Base-by-base conservation (phyloP, 2,888 invertebrate genomes). In the Noctua fimbriata region DNA sequence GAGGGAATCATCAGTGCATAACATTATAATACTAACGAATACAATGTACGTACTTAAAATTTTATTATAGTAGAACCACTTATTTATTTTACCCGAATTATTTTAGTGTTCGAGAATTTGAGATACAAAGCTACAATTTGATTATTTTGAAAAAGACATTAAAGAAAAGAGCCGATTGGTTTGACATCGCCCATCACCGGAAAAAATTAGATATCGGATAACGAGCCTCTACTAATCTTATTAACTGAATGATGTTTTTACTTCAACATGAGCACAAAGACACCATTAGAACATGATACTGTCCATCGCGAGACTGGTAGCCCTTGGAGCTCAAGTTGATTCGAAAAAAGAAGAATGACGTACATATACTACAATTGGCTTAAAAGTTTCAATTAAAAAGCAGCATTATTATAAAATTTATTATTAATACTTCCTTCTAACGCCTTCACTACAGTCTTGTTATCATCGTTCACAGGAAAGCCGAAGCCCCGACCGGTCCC, bases 381-480 rank as follows among this genome's bases (percentile, higher is more conserved):
- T 3, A 12, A 10, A 4, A 47, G 18, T 52, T 71, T 71, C 10
- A 36, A 18, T 47, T 14, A 14, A 47, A 47, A 44, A 44, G 44
- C 44, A 44, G 44, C 44, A 12, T 44, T 10, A 44, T 44, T 12
- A 44, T 44, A 44, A 44, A 44, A 44, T 44, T 12, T 44, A 44
- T 44, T 12, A 44, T 32, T 0, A 32, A n/a, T 18, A 47, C 16
- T 52, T 60, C 21, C 1, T 47, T 2, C 16, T 36, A 7, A 18
- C 21, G 5, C 10, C 1, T 60, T 60, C 28, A 47, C 21, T 28
- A 63, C 16, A 77, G 18, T 6, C 10, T 55, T 36, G 1, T 7
- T 24, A 21, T 2, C 16, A n/a, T 12, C 66, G 24, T 66, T 18
- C 3, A 10, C 90, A 95, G 95, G 78, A 94, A 95, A 88, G 78